These are phyloP conservation scores for Brotula barbata DNA, from an alignment of 2,797 vertebrate genomes.

Conservation along the genomic window DNA sequence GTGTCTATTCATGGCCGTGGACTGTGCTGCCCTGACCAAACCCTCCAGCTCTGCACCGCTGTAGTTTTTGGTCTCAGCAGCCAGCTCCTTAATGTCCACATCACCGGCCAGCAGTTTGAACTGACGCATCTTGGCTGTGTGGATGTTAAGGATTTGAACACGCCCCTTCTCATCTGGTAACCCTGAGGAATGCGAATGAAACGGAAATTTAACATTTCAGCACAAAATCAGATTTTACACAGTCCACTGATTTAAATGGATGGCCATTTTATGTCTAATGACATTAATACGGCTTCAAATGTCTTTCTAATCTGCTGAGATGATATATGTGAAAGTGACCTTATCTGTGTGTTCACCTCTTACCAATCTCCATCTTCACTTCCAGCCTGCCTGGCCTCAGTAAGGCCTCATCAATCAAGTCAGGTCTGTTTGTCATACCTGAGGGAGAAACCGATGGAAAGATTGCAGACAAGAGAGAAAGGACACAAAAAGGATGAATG, in stretches of 20 bases:
- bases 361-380: constrained; percentile 99
- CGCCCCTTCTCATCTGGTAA: constrained; percentile 92
- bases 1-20: constrained; percentile 96
- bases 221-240: background rate
- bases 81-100: constrained; percentile 87
- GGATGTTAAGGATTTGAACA: constrained; percentile 93
- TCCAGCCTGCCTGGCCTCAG: constrained; percentile 93
- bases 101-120: constrained; percentile 82
- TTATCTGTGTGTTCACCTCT: constrained; percentile 48
- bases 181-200: constrained; percentile 69
- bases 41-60: constrained; percentile 95
- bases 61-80: constrained; percentile 92
- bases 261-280: background rate
- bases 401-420: constrained; percentile 95
- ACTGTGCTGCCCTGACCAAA: constrained; percentile 92
- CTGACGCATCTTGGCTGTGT: constrained; percentile 90
- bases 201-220: background rate
- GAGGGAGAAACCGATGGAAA: constrained; percentile 43
- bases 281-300: background rate
- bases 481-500: constrained; percentile 8
- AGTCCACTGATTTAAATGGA: too few relatives aligned
- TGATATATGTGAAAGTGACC: background rate
- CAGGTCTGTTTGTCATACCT: constrained; percentile 99
- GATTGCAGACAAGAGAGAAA: constrained; percentile 7
- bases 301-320: background rate